phyloP scores from a whole-genome alignment of 2,797 vertebrate species.

The Poecilia gillii region DNA sequence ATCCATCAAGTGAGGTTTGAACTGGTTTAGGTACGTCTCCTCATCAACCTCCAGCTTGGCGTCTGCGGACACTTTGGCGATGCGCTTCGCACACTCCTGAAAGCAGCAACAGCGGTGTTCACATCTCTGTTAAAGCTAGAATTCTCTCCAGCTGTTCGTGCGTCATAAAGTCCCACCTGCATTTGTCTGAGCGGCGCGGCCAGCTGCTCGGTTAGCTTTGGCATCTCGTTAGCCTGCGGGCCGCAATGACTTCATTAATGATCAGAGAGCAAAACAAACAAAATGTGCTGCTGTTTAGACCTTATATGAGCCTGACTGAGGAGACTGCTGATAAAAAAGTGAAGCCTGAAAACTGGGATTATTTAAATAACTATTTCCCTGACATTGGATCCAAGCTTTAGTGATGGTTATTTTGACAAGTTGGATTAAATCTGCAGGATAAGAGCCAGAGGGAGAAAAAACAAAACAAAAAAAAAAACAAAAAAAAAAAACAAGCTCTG shows the following conservation, averaged over 20 bases:
- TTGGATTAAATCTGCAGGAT: not conserved
- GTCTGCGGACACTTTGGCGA: constrained; percentile 96
- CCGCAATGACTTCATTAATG: not conserved
- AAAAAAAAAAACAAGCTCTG: constrained; percentile 38
- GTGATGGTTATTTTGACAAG: constrained; percentile 2
- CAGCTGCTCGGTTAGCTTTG: constrained; percentile 94
- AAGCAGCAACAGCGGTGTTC: not conserved
- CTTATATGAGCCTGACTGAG: not conserved
- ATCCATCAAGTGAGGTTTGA: constrained; percentile 97
- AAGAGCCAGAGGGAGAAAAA: constrained; percentile 28
- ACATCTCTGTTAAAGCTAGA: not conserved
- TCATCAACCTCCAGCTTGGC: constrained; percentile 97
- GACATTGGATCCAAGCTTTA: too few species aligned
- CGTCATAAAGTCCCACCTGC: constrained; percentile 85
- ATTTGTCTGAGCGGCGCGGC: constrained; percentile 95
- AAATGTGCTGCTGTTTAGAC: not conserved
- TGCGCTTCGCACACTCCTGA: constrained; percentile 97
- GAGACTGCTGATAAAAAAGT: not conserved
- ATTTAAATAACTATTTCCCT: not conserved
- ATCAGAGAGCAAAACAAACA: not conserved
- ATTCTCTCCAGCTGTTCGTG: rapidly evolving
- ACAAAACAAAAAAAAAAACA: constrained; percentile 27
- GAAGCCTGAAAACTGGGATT: not conserved
- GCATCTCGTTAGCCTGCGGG: constrained; percentile 94
- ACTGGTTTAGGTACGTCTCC: constrained; percentile 91